Evolutionary conservation across 2,797 vertebrate species (phyloP), one percentile per base, ranked within the genome.

Genomic region (Falco cherrug): DNA sequence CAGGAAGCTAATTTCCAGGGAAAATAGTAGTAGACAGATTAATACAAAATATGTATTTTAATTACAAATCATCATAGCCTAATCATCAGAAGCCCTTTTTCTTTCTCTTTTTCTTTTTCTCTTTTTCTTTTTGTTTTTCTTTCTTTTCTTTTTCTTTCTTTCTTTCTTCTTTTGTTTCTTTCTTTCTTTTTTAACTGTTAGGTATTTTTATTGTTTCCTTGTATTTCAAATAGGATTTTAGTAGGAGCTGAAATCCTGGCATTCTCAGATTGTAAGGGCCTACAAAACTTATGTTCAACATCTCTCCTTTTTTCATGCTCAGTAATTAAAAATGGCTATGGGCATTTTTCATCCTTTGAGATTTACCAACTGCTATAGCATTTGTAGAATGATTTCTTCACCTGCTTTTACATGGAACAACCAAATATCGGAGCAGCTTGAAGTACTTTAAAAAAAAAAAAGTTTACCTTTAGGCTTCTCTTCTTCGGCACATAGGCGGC

Each of bases 251-350:
- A 96, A 96, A 96, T 92, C 25, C 47, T 91, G 84, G 37, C 87
- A 41, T 88, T 96, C 43, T 92, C 81, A 96, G 65, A 96, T 82
- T 93, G 68, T 88, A 80, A 88, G 68, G 82, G 87, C 92, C 93
- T 95, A 65, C 92, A 96, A 97, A 97, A 98, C 96, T 97, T 98
- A 97, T 87, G 96, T 96, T 98, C 96, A 87, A 95, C 90, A 96
- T 97, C 85, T 94, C 89, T 91, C 68, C 61, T 92, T 97, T 98
- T 97, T 98, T 97, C 86, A 78, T 96, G 93, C 96, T 97, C 89
- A 97, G 97, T 98, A 98, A 98, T 98, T 98, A 98, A 98, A 98
- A 98, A 98, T 98, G 96, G 98, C 98, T 98, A 84, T 97, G 94
- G 98, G 98, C 98, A 96, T 97, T 97, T 98, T 98, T 97, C 95